Evolutionary conservation across 1,140 invertebrate genomes (phyloP), one percentile per base, ranked within the genome.

Genomic region (Drosophila jambulina): DNA sequence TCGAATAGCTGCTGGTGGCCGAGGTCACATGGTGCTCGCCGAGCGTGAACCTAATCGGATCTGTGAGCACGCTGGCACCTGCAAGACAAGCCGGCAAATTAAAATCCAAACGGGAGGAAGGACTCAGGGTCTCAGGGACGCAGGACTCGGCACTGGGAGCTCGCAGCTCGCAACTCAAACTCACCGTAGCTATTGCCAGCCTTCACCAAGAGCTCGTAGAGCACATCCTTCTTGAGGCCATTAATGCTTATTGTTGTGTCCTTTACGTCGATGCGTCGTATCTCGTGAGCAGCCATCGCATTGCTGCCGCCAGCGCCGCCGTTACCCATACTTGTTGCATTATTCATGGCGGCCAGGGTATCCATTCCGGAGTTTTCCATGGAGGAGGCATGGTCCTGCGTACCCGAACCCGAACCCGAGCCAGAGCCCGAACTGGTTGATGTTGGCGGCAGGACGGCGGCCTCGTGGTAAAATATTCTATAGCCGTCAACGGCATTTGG

Each of bases 401-500:
- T 25, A 8, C 34, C 21, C 36, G 48, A 34, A 19, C 25, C 58
- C 17, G 40, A 49, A 6, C 45, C 58, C 17, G 40, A 49, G 4
- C 45, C 57, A 13, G 38, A 51, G 8, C 46, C 27, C 48, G 76
- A 68, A 38, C 67, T 51, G 19, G 48, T 51, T 51, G 76, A 83
- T 38, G 76, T 79, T 82, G 85, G 71, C 79, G 79, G 82, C 82
- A 86, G 51, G 2, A 79, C 75, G 78, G 82, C 91, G 75, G 91
- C 94, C 62, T 94, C 94, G 57, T 95, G 93, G 94, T 95, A 95
- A 93, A 95, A 95, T 71, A 96, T 94, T 56, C 96, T 94, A 93
- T 97, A 97, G 70, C 96, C 94, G 93, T 97, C 96, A n/a, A 97
- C 96, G 10, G 95, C 95, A 71, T 96, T 95, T 4, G 97, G 96